Base-by-base conservation (phyloP, 2,113 vertebrate genomes). In the Pseudorasbora parva region DNA sequence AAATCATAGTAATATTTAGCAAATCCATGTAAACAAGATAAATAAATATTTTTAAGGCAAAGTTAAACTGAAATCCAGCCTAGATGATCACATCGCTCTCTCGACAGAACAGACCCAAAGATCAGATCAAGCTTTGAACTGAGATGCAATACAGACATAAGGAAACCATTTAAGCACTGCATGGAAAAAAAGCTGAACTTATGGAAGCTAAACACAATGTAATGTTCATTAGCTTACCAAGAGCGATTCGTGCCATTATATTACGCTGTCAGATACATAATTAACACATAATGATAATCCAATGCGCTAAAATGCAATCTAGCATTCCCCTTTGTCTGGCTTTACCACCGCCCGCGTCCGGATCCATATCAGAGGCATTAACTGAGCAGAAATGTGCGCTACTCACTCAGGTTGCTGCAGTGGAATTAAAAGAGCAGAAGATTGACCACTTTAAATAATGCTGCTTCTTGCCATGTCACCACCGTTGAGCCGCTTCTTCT, bases 381-480 rank as follows among this genome's bases (percentile, higher is more conserved):
- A 88, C 87, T 88, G 83, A 90, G 89, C 87, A 88, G 85, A 88
- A 88, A 92, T 90, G 88, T 90, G 89, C 88, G 88, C 83, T 90
- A 94, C 93, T 94, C 92, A 94, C 93, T 93, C 91, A 91, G 92
- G 90, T 90, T 91, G 81, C 90, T 89, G 91, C 92, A 92, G 91
- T 91, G 92, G 89, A 92, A 91, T 91, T 84, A 87, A 84, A 78
- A 86, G 90, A 93, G 92, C 89, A 89, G 89, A 90, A 90, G 92
- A 91, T 88, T 85, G 89, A 91, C 89, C 88, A 93, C 92, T 96
- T 96, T 94, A 95, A 94, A 91, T 91, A 90, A 91, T 91, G 88
- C 91, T 91, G 92, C 89, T 90, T 93, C 91, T 84, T 68, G 91
- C 93, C 92, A 93, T 94, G 93, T 91, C 92, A 91, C 91, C 91